A percentile compares a stretch with the other conserved stretches of the same genome.
Evolutionary conservation across 2,797 vertebrate species (phyloP).

Genomic region (Loriculus beryllinus): DNA sequence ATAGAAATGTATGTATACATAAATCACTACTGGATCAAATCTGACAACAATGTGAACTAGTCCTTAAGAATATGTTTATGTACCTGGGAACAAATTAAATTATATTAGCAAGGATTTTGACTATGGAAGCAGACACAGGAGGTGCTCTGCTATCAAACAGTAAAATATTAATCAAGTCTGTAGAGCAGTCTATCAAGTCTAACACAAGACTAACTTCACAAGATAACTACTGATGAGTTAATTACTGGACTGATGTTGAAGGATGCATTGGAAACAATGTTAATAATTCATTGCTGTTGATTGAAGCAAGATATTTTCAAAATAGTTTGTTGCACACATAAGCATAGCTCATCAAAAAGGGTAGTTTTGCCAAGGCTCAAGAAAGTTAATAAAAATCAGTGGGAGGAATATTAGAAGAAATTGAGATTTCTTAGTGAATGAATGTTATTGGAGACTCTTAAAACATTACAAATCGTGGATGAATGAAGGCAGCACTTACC

Average conservation of each 20-base stretch:
- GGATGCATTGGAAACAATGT: background rate
- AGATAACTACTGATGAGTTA: background rate
- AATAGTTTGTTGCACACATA: background rate
- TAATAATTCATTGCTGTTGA: background rate
- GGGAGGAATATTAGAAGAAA: background rate
- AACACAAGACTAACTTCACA: background rate
- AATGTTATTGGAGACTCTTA: background rate
- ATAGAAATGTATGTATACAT: background rate
- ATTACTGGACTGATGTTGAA: background rate
- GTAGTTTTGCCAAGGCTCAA: background rate
- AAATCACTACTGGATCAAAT: background rate
- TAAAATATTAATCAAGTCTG: background rate
- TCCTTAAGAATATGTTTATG: background rate
- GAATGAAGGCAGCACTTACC: background rate
- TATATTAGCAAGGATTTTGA: background rate
- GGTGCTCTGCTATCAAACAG: background rate
- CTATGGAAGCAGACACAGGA: background rate
- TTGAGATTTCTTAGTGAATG: background rate
- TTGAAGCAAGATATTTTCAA: background rate
- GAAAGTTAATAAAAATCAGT: constrained; percentile 13
- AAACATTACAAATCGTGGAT: background rate
- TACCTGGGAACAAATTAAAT: background rate
- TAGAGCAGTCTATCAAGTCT: background rate
- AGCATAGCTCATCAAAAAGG: background rate
- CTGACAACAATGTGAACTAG: background rate